phyloP scores from a whole-genome alignment of 2,113 vertebrate genomes.

The Terrapene triunguis region DNA sequence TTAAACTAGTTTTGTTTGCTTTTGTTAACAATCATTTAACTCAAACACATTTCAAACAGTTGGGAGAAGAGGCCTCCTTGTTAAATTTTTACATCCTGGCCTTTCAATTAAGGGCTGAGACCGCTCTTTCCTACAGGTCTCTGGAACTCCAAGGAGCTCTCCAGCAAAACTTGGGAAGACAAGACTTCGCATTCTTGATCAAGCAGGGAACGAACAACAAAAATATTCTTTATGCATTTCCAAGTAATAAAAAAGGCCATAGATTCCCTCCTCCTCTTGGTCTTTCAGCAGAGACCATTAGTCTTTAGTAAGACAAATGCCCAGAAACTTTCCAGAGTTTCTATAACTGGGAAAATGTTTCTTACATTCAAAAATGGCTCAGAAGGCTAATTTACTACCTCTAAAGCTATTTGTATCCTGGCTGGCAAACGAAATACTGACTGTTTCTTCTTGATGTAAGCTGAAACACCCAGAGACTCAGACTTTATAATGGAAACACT shows the following conservation, averaged over 20 bases:
- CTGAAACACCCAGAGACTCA: slow-evolving; percentile 29
- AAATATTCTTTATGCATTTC: slow-evolving; percentile 47
- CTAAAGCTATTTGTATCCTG: slow-evolving; percentile 46
- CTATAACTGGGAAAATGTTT: slow-evolving; percentile 21
- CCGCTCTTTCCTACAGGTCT: slow-evolving; percentile 41
- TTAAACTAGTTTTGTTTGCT: slow-evolving; percentile 1
- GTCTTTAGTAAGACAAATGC: background rate
- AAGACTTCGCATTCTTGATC: slow-evolving; percentile 18
- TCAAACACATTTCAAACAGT: background rate
- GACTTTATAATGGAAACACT: slow-evolving; percentile 25
- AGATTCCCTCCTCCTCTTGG: slow-evolving; percentile 44
- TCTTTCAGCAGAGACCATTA: background rate
- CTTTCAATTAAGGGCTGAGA: slow-evolving; percentile 36
- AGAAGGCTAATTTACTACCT: slow-evolving; percentile 23
- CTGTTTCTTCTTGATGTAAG: slow-evolving; percentile 43
- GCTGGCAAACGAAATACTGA: background rate
- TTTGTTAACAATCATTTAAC: slow-evolving; percentile 27
- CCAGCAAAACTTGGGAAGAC: background rate
- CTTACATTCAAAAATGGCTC: background rate
- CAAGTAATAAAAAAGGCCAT: slow-evolving; percentile 29
- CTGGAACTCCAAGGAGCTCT: slow-evolving; percentile 3
- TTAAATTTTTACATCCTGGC: slow-evolving; percentile 10
- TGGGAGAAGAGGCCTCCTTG: slow-evolving; percentile 16
- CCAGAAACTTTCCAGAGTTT: background rate
- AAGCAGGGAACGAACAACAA: slow-evolving; percentile 35